Evolutionary conservation across 2,113 vertebrate species (phyloP).

Genomic region (Corythaeola cristata): DNA sequence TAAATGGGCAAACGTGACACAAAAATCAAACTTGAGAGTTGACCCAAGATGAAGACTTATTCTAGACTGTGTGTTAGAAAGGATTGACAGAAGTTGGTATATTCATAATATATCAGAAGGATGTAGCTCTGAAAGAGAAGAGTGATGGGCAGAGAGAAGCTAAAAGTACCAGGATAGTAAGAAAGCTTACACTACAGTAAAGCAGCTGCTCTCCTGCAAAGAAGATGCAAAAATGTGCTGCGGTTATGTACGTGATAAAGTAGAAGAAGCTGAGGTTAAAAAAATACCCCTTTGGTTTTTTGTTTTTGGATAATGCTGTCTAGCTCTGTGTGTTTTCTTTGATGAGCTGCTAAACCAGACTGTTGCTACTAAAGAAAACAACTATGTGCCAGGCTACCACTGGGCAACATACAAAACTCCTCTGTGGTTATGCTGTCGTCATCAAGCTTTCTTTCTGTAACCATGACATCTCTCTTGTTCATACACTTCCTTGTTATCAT

Average conservation of each 20-base stretch:
- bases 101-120: background rate
- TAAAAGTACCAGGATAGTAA: background rate
- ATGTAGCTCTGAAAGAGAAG: background rate
- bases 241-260: slow-evolving; percentile 19
- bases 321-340: background rate
- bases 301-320: slow-evolving; percentile 20
- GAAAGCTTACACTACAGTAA: background rate
- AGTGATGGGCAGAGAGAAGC: background rate
- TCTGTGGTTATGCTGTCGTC: slow-evolving; percentile 11
- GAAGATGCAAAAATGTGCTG: slow-evolving; percentile 37
- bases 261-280: slow-evolving; percentile 49
- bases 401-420: background rate
- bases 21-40: background rate
- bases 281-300: background rate
- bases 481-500: background rate
- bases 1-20: background rate
- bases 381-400: background rate
- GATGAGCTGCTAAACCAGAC: background rate
- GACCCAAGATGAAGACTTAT: background rate
- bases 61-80: background rate
- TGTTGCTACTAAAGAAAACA: slow-evolving; percentile 20
- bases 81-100: background rate
- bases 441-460: background rate
- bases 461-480: background rate
- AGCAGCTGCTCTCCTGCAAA: slow-evolving; percentile 26